Base-by-base conservation (phyloP, 1,140 invertebrate species). In the Frieseomelitta varia region DNA sequence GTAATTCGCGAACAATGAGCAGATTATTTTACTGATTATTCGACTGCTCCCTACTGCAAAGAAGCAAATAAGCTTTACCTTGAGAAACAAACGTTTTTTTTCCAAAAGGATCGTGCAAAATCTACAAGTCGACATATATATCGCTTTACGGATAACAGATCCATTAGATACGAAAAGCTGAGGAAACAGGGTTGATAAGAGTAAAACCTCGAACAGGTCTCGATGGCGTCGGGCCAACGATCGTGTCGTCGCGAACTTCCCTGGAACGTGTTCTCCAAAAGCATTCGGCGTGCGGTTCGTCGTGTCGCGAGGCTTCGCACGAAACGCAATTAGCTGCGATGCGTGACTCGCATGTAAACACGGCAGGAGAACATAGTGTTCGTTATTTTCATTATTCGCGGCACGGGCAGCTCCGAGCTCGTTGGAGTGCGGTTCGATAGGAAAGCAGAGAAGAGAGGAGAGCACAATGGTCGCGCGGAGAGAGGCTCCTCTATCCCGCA, bases 401-500 rank as follows among this genome's bases (percentile, higher is more conserved):
- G 56, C 78, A 65, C 81, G 63, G 55, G 14, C 4, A 47, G 8
- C 39, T 10, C 8, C 39, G 39, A 47, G 39, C 39, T 47, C n/a
- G 21, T 1, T 30, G 58, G 19, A 47, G 61, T 73, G 73, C 68
- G 81, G 75, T 85, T 76, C 80, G 85, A 77, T 77, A 77, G 74
- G 86, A 85, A 88, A 89, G 72, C 82, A 67, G 82, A 83, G 85
- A 87, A 82, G 85, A 87, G 86, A 87, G 79, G 24, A 53, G 55
- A 58, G n/a, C 6, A 55, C 19, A 17, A 79, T 75, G 39, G 39
- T 47, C 39, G 39, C 39, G 39, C 8, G 85, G 24, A 63, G 61
- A 12, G 67, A 39, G 30, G 30, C 83, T 89, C 15, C 19, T 90
- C 86, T 80, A 82, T 87, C 84, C 34, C 34, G 90, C 93, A 92